These are phyloP conservation scores for Tenthredo mesomela DNA, from an alignment of 2,888 invertebrate genomes.

Conservation along the genomic window DNA sequence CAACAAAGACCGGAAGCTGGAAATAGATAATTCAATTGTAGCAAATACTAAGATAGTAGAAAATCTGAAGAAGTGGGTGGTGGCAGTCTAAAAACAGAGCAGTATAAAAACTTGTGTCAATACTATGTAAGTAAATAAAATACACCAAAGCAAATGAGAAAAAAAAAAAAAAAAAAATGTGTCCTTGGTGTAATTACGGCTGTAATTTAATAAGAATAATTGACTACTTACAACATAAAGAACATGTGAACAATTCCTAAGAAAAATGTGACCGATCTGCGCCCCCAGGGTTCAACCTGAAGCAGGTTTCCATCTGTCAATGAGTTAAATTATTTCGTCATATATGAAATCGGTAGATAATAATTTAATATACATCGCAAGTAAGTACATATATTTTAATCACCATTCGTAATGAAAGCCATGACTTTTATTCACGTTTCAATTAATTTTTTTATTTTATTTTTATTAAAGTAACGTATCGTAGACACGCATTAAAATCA, in stretches of 20 bases:
- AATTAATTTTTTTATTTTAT: neutral
- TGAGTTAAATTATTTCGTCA: constrained; percentile 5
- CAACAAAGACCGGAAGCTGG: constrained; percentile 24
- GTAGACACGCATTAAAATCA: neutral
- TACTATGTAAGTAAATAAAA: neutral
- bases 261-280: constrained; percentile 21
- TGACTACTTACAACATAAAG: constrained; percentile 15
- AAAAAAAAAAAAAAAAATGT: neutral
- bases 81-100: neutral
- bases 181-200: neutral
- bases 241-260: constrained; percentile 26
- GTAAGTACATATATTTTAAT: neutral
- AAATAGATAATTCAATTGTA: neutral
- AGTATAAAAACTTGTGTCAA: neutral
- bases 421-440: constrained; percentile 7
- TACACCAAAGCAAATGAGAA: too few species aligned
- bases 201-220: neutral
- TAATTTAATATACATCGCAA: neutral
- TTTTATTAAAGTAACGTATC: neutral
- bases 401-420: constrained; percentile 37
- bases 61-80: neutral
- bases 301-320: constrained; percentile 26
- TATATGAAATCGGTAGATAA: neutral
- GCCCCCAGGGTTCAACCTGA: constrained; percentile 23
- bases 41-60: too few species aligned